Percentiles rank a stretch among this genome's conserved stretches.
Evolutionary conservation across 2,113 vertebrate species (phyloP).

Genomic region (Hydrochoerus hydrochaeris): DNA sequence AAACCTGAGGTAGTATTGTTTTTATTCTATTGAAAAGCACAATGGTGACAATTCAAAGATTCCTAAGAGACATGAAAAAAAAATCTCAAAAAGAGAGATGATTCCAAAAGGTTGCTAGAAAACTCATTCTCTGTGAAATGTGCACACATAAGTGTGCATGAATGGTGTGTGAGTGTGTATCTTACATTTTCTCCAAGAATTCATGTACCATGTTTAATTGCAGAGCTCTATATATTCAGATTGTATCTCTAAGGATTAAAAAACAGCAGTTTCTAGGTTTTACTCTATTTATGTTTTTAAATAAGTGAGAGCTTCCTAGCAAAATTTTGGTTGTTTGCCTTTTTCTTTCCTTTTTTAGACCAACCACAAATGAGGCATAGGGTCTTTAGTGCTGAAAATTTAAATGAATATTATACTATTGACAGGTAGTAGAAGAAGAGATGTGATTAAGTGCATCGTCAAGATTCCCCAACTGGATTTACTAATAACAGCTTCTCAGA

Average conservation of each 20-base stretch:
- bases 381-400: background rate
- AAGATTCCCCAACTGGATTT: slow-evolving; percentile 85
- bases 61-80: background rate
- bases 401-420: background rate
- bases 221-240: background rate
- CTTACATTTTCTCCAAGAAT: background rate
- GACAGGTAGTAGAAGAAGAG: slow-evolving; percentile 85
- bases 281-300: slow-evolving; percentile 46
- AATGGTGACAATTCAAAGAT: slow-evolving; percentile 8
- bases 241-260: slow-evolving; percentile 13
- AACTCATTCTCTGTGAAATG: slow-evolving; percentile 30
- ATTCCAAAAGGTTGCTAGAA: slow-evolving; percentile 23
- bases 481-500: slow-evolving; percentile 85
- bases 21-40: background rate
- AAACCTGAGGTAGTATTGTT: background rate
- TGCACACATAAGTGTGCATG: background rate
- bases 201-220: background rate
- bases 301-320: background rate
- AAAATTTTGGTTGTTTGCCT: background rate
- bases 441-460: slow-evolving; percentile 84
- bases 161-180: background rate
- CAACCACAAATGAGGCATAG: slow-evolving; percentile 19
- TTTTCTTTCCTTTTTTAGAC: background rate
- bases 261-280: background rate
- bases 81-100: slow-evolving; percentile 10